Evolutionary conservation across 2,888 invertebrate species (phyloP), one percentile per base, ranked within the genome.

Genomic region (Lasioglossum pauxillum): DNA sequence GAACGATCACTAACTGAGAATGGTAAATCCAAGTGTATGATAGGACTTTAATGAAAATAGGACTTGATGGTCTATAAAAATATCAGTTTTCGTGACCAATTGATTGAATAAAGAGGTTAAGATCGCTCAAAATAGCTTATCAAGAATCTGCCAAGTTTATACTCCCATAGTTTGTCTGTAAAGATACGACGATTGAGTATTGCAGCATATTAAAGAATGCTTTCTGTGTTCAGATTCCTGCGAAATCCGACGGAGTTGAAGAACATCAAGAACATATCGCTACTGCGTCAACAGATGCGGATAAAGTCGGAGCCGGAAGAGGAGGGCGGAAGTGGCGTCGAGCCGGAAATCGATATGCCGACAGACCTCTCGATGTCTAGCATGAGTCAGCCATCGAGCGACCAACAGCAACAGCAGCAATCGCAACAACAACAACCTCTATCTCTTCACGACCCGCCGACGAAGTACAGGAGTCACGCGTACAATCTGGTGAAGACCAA

Each of bases 161-260:
- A 3, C 8, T 23, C 53, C 53, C 3, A 10, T 53, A 57, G 12
- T n/a, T n/a, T 57, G 4, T 1, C 23, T 53, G 53, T 53, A 57
- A n/a, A 57, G n/a, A n/a, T 53, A 53, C 53, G 10, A n/a, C 5
- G 57, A n/a, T 57, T 2, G 10, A n/a, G n/a, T 4, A 57, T n/a
- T 67, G 64, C 35, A 23, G 14, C 31, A 19, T 31, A 14, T 38
- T 74, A 76, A 12, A 72, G 77, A 27, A 5, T 4, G 16, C 31
- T 27, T 35, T 64, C 53, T 67, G 83, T 89, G 94, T 95, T 14
- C 95, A 98, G 98, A 95, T 99, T 99, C 95, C 96, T 99, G 91
- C 97, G 99, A 90, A 98, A 99, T 95, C 99, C 99, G 78, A 98
- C 98, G 64, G 99, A 98, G 95, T 96, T 99, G 93, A 99, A 99